Evolutionary conservation across 2,113 vertebrate genomes (phyloP), one percentile per base, ranked within the genome.

Genomic region (Camarhynchus parvulus): DNA sequence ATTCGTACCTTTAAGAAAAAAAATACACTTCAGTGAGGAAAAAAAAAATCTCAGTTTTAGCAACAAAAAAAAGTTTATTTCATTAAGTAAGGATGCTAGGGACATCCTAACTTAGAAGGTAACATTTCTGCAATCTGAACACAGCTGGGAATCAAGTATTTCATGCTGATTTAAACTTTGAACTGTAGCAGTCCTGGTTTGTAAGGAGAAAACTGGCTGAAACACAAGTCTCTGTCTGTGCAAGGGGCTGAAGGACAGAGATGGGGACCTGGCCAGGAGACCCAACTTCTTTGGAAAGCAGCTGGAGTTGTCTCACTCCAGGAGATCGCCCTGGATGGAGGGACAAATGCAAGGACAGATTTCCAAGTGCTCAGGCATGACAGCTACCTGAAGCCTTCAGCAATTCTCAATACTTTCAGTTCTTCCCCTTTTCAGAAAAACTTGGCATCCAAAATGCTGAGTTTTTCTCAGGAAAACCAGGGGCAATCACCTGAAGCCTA

Each of bases 1-100:
- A 94, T 90, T 94, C 64, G 17, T 94, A 84, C 73, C 59, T 95
- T 85, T 91, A 92, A 96, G 88, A 93, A 50, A 62, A 62, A 90
- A 95, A 92, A 90, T 46, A 90, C 30, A 41, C 58, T 76, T 74
- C 55, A 90, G 13, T 19, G 27, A 62, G 14, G 37, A 64, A n/a
- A 22, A 66, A 24, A 22, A 46, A 39, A 14, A 4, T 3, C 49
- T 53, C 56, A 4, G 6, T 90, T 92, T 81, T 61, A 91, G 69
- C 41, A 84, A 78, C 13, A 5, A 44, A 79, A 72, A 86, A 69
- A 4, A 73, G 19, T 20, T 76, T 44, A 41, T 46, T 77, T 82
- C 21, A 35, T 61, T 56, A 83, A 64, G 27, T 47, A 64, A 61
- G 14, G 72, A 59, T 74, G 28, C 42, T 63, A 27, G 13, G 19